Conservation (phyloP, 2,888 invertebrate genomes). For the Lucinisca nassula region DNA sequence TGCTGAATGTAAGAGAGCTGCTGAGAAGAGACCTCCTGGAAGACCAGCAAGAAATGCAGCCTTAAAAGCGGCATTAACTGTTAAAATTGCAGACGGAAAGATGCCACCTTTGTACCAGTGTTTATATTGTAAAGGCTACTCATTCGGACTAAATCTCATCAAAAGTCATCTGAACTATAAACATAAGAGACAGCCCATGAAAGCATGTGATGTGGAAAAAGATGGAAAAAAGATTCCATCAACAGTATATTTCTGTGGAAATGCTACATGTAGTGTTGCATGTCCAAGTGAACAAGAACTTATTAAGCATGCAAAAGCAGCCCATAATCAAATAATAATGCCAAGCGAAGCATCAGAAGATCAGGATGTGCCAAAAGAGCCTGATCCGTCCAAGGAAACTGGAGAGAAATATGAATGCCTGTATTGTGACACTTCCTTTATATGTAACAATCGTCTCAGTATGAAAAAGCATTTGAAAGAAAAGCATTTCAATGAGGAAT, state of each 20-base stretch:
- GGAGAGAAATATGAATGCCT: constrained; percentile 66
- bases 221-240: constrained; percentile 26
- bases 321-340: constrained; percentile 49
- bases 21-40: constrained; percentile 36
- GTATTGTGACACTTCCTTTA: constrained; percentile 51
- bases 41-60: constrained; percentile 70
- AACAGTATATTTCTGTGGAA: constrained; percentile 64
- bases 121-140: constrained; percentile 60
- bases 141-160: constrained; percentile 70
- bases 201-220: constrained; percentile 67
- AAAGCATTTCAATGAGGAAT: constrained; percentile 71
- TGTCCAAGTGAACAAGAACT: constrained; percentile 42
- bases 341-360: background rate
- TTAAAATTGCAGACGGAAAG: constrained; percentile 55
- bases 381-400: constrained; percentile 11
- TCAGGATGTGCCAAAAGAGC: background rate
- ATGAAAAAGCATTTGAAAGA: constrained; percentile 76
- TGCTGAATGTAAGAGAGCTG: constrained; percentile 56
- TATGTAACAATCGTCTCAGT: constrained; percentile 49
- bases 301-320: constrained; percentile 65
- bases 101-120: constrained; percentile 71
- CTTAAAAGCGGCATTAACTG: constrained; percentile 62
- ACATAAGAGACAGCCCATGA: constrained; percentile 58
- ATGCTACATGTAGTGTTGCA: constrained; percentile 45
- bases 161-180: constrained; percentile 56